Evolutionary conservation across 2,113 vertebrate species (phyloP).

Genomic region (Notarius quadriscutis): DNA sequence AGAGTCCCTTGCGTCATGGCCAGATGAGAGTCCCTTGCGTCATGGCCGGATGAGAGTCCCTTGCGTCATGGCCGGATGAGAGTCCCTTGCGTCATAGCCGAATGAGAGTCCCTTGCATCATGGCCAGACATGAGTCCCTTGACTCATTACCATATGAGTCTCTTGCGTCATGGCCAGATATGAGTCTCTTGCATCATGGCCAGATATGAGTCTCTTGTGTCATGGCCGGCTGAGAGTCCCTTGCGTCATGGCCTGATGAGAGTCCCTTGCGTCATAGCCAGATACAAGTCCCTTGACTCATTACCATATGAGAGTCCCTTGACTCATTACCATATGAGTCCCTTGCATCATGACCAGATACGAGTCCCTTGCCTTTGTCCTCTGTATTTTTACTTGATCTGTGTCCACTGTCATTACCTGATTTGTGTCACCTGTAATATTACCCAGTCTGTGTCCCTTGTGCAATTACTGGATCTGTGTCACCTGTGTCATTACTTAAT

Average conservation of each 20-base stretch:
- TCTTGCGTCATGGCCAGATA: not conserved
- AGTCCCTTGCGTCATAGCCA: not conserved
- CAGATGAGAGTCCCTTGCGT: too few relatives aligned
- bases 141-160: not conserved
- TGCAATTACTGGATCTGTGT: not conserved
- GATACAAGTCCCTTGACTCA: not conserved
- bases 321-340: not conserved
- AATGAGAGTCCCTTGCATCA: not conserved
- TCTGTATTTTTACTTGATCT: not conserved
- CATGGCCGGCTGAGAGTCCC: not conserved
- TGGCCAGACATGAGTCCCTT: not conserved
- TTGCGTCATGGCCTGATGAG: not conserved
- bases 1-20: too few relatives aligned
- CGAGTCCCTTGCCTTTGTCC: too few relatives aligned
- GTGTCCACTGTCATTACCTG: not conserved
- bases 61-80: not conserved
- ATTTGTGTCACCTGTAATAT: not conserved
- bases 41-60: not conserved
- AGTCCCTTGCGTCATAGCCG: too few relatives aligned
- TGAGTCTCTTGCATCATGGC: not conserved
- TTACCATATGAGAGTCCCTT: not conserved
- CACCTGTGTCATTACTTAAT: not conserved
- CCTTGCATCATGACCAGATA: not conserved
- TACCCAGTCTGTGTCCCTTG: not conserved
- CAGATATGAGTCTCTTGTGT: not conserved